Base-by-base conservation (phyloP, 37 sponge, comb jelly and placozoan species). In the Cladorhizidae sp. region DNA sequence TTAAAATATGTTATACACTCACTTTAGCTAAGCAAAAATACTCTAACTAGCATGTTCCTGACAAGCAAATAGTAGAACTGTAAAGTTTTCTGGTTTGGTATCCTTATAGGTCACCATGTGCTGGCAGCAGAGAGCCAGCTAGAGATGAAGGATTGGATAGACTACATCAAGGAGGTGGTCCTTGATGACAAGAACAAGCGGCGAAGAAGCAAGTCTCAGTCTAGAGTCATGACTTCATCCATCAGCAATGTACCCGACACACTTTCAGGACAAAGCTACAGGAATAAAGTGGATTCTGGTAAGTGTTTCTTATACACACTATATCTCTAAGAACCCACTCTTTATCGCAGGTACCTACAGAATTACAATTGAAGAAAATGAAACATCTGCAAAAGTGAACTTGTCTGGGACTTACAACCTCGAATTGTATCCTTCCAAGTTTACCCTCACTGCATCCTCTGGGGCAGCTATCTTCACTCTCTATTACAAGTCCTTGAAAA, bases 111-210 rank as follows among this genome's bases (percentile, higher is more conserved):
- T 28, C 83, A 71, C 23, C 91, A 91, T 50, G 71, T 88, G 38
- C 77, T 93, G 82, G 82, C 93, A 36, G 57, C 79, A 37, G 79
- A 82, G 17, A 79, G 49, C 25, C 88, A 82, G 63, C 59, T 59
- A 42, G 80, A 82, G 17, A 64, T 93, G 62, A 83, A 93, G 28
- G 72, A 77, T 3, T 93, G 89, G 93, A 81, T 88, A 38, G 64
- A 80, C 1, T 21, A 37, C 8, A 81, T 88, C 25, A 70, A 80
- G 51, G 73, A 87, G 23, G 89, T 77, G 0, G 77, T 88, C 18
- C 54, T 72, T 50, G 70, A 68, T 26, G 85, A 93, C 72, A 62
- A 72, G 22, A 26, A 56, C 72, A 74, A 49, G 40, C 21, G 26
- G 21, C 23, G 70, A 57, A 63, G 63, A 43, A 76, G 62, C 14